A percentile compares a stretch with the other conserved stretches of the same genome.
Evolutionary conservation across 2,797 vertebrate genomes (phyloP).

Genomic region (Gallirallus australis): DNA sequence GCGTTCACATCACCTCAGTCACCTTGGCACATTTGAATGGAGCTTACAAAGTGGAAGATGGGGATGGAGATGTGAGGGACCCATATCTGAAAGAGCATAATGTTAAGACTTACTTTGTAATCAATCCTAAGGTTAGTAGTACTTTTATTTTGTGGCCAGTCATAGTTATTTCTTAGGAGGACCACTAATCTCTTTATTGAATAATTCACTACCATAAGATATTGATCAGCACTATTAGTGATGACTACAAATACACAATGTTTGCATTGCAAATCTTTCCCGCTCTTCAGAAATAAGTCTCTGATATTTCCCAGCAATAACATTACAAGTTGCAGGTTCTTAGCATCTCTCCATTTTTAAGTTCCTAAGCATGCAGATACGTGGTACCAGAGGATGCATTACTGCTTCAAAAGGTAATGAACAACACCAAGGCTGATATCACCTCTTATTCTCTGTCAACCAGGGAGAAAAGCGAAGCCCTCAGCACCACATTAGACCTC

Average conservation of each 20-base stretch:
- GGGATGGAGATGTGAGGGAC: conserved; percentile 91
- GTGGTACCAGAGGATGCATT: background rate
- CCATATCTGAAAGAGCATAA: conserved; percentile 94
- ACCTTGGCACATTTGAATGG: conserved; percentile 95
- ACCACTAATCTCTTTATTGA: conserved; percentile 10
- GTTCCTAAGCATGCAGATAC: background rate
- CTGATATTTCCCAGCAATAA: conserved; percentile 31
- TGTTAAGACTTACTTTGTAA: conserved; percentile 94
- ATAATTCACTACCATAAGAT: background rate
- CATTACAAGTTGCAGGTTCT: background rate
- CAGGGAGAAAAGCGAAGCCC: conserved; percentile 92
- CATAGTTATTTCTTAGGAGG: conserved; percentile 1
- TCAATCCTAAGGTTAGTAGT: conserved; percentile 95
- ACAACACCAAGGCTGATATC: background rate
- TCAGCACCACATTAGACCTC: conserved; percentile 86
- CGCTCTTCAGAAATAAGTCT: conserved; percentile 38
- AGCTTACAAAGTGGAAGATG: conserved; percentile 94
- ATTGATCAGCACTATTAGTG: background rate
- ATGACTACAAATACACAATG: background rate
- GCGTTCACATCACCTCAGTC: conserved; percentile 96
- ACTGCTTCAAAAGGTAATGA: background rate
- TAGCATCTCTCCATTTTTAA: conserved; percentile 10
- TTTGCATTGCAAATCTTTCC: conserved; percentile 18
- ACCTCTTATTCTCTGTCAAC: background rate
- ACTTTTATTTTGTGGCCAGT: conserved; percentile 7